Percentiles rank a stretch among this genome's conserved stretches.
These are phyloP conservation scores for Danaus plexippus DNA, from an alignment of 1,140 invertebrate species.

Conservation along the genomic window DNA sequence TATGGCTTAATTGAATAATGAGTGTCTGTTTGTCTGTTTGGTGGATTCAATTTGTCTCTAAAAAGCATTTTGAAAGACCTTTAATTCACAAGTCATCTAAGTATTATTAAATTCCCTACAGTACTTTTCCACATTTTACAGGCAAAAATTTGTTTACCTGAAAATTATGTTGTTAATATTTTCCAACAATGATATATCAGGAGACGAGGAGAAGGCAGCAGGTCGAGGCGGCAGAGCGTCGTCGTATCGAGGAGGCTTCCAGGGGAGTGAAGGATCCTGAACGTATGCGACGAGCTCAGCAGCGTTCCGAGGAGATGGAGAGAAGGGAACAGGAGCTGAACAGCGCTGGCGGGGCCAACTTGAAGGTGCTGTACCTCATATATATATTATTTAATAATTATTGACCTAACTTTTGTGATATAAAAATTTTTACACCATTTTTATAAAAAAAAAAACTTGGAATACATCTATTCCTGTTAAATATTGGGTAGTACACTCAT, in stretches of 20 bases:
- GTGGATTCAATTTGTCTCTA: too few species aligned
- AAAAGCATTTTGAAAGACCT: background rate
- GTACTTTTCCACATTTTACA: background rate
- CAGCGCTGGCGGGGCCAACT: constrained; percentile 32
- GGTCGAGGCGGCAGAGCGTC: constrained; percentile 74
- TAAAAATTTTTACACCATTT: too few species aligned
- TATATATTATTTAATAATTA: too few species aligned
- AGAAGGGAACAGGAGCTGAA: constrained; percentile 56
- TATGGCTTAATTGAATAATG: too few species aligned
- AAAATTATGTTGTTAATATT: too few species aligned
- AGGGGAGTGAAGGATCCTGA: constrained; percentile 75
- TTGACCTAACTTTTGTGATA: too few species aligned
- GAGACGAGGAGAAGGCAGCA: constrained; percentile 73
- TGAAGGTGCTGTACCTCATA: too few species aligned
- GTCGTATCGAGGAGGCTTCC: constrained; percentile 68
- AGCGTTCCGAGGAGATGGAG: constrained; percentile 70
- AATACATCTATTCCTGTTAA: too few species aligned
- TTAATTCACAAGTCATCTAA: background rate
- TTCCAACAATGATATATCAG: constrained; percentile 31
- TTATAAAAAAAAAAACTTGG: too few species aligned
- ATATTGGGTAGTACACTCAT: too few species aligned
- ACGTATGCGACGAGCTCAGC: constrained; percentile 68
- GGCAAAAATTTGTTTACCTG: background rate
- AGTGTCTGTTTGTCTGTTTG: too few species aligned
- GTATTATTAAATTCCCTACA: too few species aligned